Percentiles rank a stretch among this genome's conserved stretches.
Conservation (phyloP, 2,797 vertebrate species). For the Vipera ursinii region DNA sequence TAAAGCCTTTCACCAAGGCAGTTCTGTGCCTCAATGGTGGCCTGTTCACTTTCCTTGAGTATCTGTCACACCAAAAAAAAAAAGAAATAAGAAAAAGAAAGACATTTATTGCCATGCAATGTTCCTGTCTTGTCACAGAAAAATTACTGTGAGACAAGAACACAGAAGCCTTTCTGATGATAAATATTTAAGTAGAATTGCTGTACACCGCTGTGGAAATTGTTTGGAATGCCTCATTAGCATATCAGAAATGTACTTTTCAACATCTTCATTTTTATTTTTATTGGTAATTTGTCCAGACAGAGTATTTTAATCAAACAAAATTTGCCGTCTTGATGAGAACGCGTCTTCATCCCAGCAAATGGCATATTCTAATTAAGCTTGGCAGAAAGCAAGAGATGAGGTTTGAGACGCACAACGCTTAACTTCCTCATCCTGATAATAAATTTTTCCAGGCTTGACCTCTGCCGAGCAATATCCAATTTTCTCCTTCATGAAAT, state of each 20-base stretch:
- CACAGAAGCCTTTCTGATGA: neutral
- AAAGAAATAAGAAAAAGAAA: neutral
- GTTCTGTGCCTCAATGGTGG: neutral
- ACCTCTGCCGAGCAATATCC: neutral
- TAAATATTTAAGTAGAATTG: neutral
- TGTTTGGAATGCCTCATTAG: neutral
- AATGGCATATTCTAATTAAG: neutral
- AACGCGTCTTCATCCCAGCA: neutral
- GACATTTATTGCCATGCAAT: neutral
- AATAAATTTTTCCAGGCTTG: neutral
- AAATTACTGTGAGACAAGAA: neutral
- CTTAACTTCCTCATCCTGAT: neutral
- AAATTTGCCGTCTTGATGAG: constrained; percentile 10
- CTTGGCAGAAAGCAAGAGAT: neutral
- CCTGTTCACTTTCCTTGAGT: neutral
- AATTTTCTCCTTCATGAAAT: neutral
- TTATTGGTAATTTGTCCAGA: constrained; percentile 22
- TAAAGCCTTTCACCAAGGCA: neutral
- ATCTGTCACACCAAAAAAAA: neutral
- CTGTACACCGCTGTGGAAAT: neutral
- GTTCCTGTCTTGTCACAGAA: neutral
- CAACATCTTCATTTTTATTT: constrained; percentile 5
- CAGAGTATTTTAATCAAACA: constrained; percentile 16
- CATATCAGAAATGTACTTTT: neutral
- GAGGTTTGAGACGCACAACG: neutral